Conservation (phyloP, 2,113 vertebrate species). For the Atherinomorus stipes region DNA sequence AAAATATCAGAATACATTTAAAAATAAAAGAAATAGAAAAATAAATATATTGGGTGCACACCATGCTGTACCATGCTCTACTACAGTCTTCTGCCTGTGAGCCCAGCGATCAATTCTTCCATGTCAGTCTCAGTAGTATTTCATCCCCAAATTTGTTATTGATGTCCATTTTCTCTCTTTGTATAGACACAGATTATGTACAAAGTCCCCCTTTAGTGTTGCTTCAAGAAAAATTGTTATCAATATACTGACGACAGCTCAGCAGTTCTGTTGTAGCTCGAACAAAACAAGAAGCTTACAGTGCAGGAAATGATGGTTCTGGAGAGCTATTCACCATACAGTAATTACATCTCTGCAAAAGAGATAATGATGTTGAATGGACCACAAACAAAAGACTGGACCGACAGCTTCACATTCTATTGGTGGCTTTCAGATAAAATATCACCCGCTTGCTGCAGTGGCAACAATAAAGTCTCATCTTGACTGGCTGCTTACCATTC, state of each 20-base stretch:
- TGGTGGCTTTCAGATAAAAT: constrained; percentile 63
- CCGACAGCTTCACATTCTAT: constrained; percentile 48
- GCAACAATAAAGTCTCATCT: constrained; percentile 51
- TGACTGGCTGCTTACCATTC: constrained; percentile 12
- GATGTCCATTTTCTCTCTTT: constrained; percentile 40
- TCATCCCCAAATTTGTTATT: constrained; percentile 15
- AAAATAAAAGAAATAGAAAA: neutral
- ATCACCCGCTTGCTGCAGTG: constrained; percentile 35
- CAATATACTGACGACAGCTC: constrained; percentile 66
- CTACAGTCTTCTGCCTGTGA: constrained; percentile 7
- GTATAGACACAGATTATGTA: constrained; percentile 14
- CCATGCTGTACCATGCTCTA: neutral
- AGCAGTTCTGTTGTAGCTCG: constrained; percentile 42
- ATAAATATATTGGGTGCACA: neutral
- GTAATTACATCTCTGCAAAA: constrained; percentile 71
- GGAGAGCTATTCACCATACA: constrained; percentile 68
- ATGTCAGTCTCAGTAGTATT: constrained; percentile 11
- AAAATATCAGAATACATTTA: constrained; percentile 2
- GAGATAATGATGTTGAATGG: constrained; percentile 77
- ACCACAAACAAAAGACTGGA: constrained; percentile 68
- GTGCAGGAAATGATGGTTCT: constrained; percentile 72
- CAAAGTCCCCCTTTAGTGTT: constrained; percentile 24
- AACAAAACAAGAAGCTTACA: constrained; percentile 68
- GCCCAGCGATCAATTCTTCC: constrained; percentile 30
- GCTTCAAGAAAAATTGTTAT: constrained; percentile 47